phyloP scores from a whole-genome alignment of 2,888 invertebrate genomes.

The Pollenia labialis region DNA sequence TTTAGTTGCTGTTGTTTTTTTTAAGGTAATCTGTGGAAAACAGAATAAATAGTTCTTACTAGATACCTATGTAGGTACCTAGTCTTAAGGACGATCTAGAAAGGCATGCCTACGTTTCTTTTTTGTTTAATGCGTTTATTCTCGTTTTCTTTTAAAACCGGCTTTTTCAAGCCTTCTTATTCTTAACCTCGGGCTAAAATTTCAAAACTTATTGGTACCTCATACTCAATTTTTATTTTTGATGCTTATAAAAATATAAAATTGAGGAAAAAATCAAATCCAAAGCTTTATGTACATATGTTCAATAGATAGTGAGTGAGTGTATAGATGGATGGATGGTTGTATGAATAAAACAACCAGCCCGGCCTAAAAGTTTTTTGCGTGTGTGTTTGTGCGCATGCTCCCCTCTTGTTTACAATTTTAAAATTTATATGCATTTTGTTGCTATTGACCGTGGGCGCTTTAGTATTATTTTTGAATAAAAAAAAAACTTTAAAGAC shows the following conservation, averaged over 20 bases:
- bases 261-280: slow-evolving; percentile 26
- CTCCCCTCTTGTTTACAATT: slow-evolving; percentile 56
- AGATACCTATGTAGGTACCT: too few species aligned
- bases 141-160: slow-evolving; percentile 60
- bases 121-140: slow-evolving; percentile 47
- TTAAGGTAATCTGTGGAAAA: background rate
- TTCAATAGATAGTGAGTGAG: slow-evolving; percentile 51
- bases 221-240: slow-evolving; percentile 53
- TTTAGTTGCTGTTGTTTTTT: slow-evolving; percentile 16
- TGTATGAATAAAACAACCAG: slow-evolving; percentile 31
- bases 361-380: slow-evolving; percentile 46
- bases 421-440: slow-evolving; percentile 61
- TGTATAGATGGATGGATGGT: slow-evolving; percentile 11
- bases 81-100: background rate
- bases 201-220: slow-evolving; percentile 58
- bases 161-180: slow-evolving; percentile 58
- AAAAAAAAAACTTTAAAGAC: slow-evolving; percentile 3
- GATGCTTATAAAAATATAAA: slow-evolving; percentile 28
- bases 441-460: slow-evolving; percentile 75
- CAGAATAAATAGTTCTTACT: background rate
- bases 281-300: slow-evolving; percentile 26
- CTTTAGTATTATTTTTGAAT: slow-evolving; percentile 47
- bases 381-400: slow-evolving; percentile 59
- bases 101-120: background rate
- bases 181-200: slow-evolving; percentile 70